Evolutionary conservation across 2,113 vertebrate genomes (phyloP), one percentile per base, ranked within the genome.

Genomic region (Hepsetus odoe): DNA sequence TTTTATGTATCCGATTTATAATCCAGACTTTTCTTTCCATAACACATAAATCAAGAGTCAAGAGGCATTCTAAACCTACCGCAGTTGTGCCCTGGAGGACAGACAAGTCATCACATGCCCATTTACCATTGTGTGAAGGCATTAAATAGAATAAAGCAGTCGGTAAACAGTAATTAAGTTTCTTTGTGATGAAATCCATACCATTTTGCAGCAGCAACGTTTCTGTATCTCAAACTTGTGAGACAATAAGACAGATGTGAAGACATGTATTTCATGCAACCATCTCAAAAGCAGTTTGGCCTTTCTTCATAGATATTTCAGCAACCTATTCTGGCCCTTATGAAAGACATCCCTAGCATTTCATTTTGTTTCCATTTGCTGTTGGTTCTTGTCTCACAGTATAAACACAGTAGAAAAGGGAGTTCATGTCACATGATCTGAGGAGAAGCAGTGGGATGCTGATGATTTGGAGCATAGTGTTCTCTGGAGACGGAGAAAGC

Each of bases 391-490:
- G 0, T n/a, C 33, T 40, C 12, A 24, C 10, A 7, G 61, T 35
- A 42, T 61, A 20, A 51, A 49, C 14, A 24, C 42, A 51, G 49
- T 24, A 42, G 42, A 74, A 46, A 20, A 22, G 51, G 55, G 3
- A 69, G 5, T 1, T 10, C 14, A 26, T 64, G 14, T 62, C 28
- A 69, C 35, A 82, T 40, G 70, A 74, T 64, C 11, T 42, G 33
- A 74, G 32, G 28, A 46, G 58, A 46, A 33, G 9, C 22, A 49
- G n/a, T 38, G 14, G 56, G 35, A 18, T 16, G 42, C 38, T 65
- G 56, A 79, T 83, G 40, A 76, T 72, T 74, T 72, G 70, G 28
- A 68, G 46, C 10, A 10, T 68, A 67, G 30, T 51, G 69, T 73
- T 35, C 70, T 30, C 70, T 77, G 26, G 42, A 77, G 64, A 62